Evolutionary conservation across 2,888 invertebrate genomes (phyloP).

Genomic region (Taenaris catops): DNA sequence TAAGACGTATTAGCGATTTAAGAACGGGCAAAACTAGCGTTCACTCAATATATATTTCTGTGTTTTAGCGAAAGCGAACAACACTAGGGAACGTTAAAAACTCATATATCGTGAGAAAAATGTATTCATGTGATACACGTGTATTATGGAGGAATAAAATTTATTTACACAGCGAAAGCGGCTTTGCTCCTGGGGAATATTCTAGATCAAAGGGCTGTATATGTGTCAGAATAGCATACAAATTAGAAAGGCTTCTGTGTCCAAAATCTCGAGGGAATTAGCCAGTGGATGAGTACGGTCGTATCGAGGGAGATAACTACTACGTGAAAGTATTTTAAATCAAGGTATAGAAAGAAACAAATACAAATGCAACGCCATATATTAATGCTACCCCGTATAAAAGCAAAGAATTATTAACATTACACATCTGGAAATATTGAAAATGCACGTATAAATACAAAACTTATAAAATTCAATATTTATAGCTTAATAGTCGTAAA

Average conservation of each 20-base stretch:
- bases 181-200: conserved; percentile 14
- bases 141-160: conserved; percentile 12
- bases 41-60: no score
- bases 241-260: conserved; percentile 22
- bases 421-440: no score
- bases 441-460: no score
- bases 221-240: conserved; percentile 24
- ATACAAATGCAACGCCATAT: not conserved
- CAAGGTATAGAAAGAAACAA: no score
- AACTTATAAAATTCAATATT: no score
- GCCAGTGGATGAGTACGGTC: conserved; percentile 24
- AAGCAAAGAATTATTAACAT: no score
- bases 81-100: no score
- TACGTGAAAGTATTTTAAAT: conserved; percentile 10
- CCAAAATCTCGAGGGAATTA: conserved; percentile 19
- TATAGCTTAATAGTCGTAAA: no score
- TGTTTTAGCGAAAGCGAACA: no score
- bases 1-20: no score
- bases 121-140: not conserved
- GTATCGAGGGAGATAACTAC: conserved; percentile 20
- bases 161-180: conserved; percentile 7
- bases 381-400: no score
- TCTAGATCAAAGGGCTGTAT: conserved; percentile 20
- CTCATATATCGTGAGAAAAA: conserved; percentile 1
- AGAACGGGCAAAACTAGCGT: no score